Base-by-base conservation (phyloP, 37 sponge, comb jelly and placozoan genomes). In the Sycon ciliatum region DNA sequence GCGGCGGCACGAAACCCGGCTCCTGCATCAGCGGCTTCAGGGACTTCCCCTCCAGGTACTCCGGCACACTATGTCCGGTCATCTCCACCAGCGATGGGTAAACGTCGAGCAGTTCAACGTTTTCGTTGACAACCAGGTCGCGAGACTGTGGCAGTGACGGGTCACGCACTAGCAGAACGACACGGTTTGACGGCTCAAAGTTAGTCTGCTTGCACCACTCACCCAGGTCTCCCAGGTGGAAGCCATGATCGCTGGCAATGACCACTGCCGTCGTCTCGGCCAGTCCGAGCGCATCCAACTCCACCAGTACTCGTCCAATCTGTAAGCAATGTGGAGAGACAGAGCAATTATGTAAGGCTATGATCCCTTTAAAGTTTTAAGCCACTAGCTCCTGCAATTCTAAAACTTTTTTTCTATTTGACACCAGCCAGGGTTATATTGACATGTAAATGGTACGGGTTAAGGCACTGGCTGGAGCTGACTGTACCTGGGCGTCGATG, bases 131-230 rank as follows among this genome's bases (percentile, higher is more conserved):
- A 4, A 38, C 65, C 75, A 68, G 66, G 22, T 70, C 76, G 9
- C 11, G 9, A 4, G 36, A 61, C 0, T 49, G 61, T 20, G 58
- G 67, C 37, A 69, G 69, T 42, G 13, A 9, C 36, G 78, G 78
- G 0, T 67, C 83, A 20, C 62, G 29, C 2, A 81, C 9, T 3
- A 81, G 54, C 53, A 81, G 68, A 2, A 75, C 75, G 6, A 81
- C 81, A 68, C 34, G 76, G 6, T 49, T 69, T n/a, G 75, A 75
- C 67, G 69, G 71, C 56, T 81, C 75, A 57, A 81, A 68, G 55
- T 81, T 75, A 29, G 81, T 75, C 37, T 38, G 38, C 28, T 81
- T 81, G 37, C 58, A n/a, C 76, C 76, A 42, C 13, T 42, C 49
- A 42, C 13, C 13, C 13, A 18, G 49, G 9, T 42, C 49, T 18